Conservation (phyloP, 2,113 vertebrate species). For the Zosterops lateralis region DNA sequence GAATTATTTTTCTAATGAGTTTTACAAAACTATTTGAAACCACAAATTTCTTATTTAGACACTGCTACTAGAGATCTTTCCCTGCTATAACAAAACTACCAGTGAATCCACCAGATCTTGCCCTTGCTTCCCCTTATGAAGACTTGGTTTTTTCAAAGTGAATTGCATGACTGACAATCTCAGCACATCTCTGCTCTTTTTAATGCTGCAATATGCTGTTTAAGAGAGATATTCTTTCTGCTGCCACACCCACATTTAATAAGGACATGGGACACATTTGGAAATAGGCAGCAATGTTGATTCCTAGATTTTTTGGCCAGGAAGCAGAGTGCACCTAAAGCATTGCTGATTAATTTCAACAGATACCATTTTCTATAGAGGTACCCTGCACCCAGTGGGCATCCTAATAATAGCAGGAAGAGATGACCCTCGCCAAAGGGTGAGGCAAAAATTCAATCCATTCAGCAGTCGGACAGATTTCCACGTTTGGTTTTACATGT, state of each 20-base stretch:
- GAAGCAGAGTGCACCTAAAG: background rate
- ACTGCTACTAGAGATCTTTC: background rate
- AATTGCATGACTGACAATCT: background rate
- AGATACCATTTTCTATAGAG: background rate
- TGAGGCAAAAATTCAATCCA: background rate
- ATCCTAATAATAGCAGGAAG: background rate
- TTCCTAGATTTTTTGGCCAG: background rate
- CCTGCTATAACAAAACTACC: background rate
- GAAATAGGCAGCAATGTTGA: background rate
- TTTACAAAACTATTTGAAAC: background rate
- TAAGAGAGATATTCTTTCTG: background rate
- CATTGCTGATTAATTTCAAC: background rate
- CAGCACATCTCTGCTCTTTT: background rate
- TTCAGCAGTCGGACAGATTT: background rate
- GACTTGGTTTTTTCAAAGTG: background rate
- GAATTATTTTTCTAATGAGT: background rate
- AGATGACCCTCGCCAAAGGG: background rate
- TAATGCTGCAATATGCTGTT: background rate
- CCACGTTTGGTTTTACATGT: background rate
- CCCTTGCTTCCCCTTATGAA: background rate
- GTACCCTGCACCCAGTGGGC: background rate
- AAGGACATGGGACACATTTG: background rate
- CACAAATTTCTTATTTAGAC: background rate
- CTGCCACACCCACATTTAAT: background rate
- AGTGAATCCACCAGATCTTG: background rate